A percentile compares a stretch with the other conserved stretches of the same genome.
Evolutionary conservation across 2,113 vertebrate genomes (phyloP).

Genomic region (Uria lomvia): DNA sequence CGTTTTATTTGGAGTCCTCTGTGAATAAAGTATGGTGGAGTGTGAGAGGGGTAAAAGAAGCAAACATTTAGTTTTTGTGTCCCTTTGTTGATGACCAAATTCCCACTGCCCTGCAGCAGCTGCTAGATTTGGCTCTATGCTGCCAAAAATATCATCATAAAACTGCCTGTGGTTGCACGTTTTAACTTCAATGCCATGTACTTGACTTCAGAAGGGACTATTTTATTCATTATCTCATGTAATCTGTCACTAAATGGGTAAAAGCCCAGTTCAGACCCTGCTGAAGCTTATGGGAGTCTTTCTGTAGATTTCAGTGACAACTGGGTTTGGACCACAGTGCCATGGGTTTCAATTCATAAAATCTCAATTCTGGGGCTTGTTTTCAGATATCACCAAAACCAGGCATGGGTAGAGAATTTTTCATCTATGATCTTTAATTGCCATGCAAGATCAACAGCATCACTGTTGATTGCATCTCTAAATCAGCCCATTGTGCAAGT

Average conservation of each 20-base stretch:
- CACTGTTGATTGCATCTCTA: neutral
- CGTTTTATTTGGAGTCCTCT: neutral
- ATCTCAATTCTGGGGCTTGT: neutral
- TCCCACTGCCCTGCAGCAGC: neutral
- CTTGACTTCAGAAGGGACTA: neutral
- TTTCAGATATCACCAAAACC: neutral
- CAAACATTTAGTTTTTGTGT: neutral
- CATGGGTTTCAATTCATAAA: neutral
- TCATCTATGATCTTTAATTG: neutral
- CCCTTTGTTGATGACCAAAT: neutral
- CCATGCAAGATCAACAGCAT: neutral
- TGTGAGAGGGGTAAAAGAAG: neutral
- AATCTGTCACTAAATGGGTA: neutral
- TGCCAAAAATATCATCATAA: constrained; percentile 3
- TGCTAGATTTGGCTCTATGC: neutral
- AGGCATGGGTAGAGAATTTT: neutral
- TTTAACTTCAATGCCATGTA: neutral
- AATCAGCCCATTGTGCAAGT: neutral
- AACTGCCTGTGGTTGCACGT: neutral
- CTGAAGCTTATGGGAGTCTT: neutral
- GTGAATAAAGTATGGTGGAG: neutral
- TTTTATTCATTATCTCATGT: neutral
- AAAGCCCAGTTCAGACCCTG: neutral
- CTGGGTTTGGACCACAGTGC: neutral
- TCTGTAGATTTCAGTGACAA: neutral